These are phyloP conservation scores for Podabrus alpinus DNA, from an alignment of 2,888 invertebrate species.

Conservation along the genomic window DNA sequence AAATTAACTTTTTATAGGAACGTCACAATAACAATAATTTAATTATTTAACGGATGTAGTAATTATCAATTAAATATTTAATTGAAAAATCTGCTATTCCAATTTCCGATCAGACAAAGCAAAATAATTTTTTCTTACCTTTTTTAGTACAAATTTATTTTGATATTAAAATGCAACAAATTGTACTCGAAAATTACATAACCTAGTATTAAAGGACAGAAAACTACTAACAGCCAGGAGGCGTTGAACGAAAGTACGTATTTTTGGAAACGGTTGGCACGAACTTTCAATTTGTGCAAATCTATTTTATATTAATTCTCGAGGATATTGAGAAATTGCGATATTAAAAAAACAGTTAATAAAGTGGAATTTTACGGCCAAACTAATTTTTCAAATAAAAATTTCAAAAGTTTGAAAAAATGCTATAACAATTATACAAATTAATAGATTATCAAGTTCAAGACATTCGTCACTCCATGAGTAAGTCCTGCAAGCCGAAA, in stretches of 20 bases:
- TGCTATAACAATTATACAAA: no score
- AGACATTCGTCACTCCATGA: no score
- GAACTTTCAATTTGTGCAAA: not conserved
- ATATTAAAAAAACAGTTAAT: not conserved
- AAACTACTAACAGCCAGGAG: not conserved
- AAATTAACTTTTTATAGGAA: not conserved
- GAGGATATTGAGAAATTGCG: not conserved
- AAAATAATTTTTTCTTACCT: not conserved
- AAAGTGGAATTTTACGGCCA: not conserved
- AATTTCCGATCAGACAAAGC: not conserved
- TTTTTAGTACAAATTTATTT: not conserved
- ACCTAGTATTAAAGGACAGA: not conserved
- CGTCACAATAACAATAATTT: no score
- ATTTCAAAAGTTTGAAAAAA: no score
- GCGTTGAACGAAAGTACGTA: slow-evolving; percentile 15
- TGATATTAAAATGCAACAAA: not conserved
- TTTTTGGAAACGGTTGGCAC: slow-evolving; percentile 41
- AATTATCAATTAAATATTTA: not conserved
- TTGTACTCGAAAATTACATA: not conserved
- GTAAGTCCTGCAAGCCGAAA: no score
- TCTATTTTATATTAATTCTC: not conserved
- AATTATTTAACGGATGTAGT: not conserved
- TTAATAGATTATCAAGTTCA: no score
- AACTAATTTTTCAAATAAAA: not conserved
- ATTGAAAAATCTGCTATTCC: not conserved